Percentiles rank a stretch among this genome's conserved stretches.
These are phyloP conservation scores for Nephila pilipes DNA, from an alignment of 1,140 invertebrate genomes.

Conservation along the genomic window DNA sequence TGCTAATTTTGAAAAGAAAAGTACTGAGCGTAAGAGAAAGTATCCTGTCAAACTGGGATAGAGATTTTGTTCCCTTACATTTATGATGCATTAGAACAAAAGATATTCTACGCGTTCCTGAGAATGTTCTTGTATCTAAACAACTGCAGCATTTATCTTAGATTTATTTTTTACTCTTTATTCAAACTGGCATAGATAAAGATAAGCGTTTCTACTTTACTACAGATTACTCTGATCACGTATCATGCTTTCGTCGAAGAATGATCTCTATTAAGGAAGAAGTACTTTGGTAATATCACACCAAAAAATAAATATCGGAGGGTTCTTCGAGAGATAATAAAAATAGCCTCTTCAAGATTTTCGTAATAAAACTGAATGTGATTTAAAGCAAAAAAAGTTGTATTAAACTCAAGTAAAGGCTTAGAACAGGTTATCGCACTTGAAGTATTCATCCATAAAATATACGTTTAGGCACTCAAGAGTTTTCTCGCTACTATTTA, in stretches of 20 bases:
- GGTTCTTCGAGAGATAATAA: neutral
- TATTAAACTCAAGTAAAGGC: neutral
- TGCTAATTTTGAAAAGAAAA: neutral
- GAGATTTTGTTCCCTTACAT: neutral
- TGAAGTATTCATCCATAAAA: neutral
- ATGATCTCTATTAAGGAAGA: slow-evolving; percentile 35
- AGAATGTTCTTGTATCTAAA: neutral
- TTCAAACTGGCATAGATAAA: neutral
- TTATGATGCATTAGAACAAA: slow-evolving; percentile 23
- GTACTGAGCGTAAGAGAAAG: neutral
- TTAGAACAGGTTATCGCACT: neutral
- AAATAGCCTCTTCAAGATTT: neutral
- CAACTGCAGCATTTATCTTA: slow-evolving; percentile 1
- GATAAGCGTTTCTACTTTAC: slow-evolving; percentile 31
- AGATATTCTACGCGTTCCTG: neutral
- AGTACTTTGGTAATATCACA: slow-evolving; percentile 12
- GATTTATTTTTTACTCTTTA: slow-evolving; percentile 13
- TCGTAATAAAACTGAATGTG: slow-evolving; percentile 14
- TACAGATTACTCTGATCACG: slow-evolving; percentile 39
- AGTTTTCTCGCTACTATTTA: neutral
- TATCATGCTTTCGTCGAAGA: slow-evolving; percentile 12
- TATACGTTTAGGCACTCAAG: neutral
- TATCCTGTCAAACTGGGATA: slow-evolving; percentile 19
- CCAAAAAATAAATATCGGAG: neutral
- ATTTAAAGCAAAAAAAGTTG: neutral